Conservation (phyloP, 37 sponge, comb jelly and placozoan genomes). For the Agelas oroides region DNA sequence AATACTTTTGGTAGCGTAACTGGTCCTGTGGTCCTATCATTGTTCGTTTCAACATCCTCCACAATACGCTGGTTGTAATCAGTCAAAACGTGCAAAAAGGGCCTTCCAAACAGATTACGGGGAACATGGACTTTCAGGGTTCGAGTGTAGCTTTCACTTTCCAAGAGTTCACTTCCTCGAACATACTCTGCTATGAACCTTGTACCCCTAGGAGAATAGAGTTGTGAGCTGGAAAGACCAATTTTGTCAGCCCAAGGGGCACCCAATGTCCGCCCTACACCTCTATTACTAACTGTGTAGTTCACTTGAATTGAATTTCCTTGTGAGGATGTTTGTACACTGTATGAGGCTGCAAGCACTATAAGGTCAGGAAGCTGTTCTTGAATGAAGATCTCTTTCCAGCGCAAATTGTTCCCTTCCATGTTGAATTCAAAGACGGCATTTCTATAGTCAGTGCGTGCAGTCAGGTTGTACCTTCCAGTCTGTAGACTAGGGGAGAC, state of each 20-base stretch:
- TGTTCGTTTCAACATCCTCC: constrained; percentile 19
- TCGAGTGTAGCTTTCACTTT: not conserved
- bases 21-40: not conserved
- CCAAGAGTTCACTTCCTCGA: not conserved
- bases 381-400: not conserved
- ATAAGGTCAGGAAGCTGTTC: constrained; percentile 21
- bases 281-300: constrained; percentile 7
- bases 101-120: not conserved
- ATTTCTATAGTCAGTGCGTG: constrained; percentile 19
- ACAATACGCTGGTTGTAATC: constrained; percentile 14
- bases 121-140: not conserved
- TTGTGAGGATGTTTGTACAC: not conserved
- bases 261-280: constrained; percentile 8
- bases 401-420: constrained; percentile 27
- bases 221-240: not conserved
- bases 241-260: constrained; percentile 25
- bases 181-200: not conserved
- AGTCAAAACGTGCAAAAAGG: not conserved
- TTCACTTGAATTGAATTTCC: constrained; percentile 26
- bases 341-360: too few relatives aligned
- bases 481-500: constrained; percentile 2
- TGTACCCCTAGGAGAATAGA: not conserved
- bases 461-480: constrained; percentile 18
- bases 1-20: constrained; percentile 11
- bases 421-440: constrained; percentile 35